These are phyloP conservation scores for Drosophila yooni DNA, from an alignment of 2,888 invertebrate genomes.

Conservation along the genomic window DNA sequence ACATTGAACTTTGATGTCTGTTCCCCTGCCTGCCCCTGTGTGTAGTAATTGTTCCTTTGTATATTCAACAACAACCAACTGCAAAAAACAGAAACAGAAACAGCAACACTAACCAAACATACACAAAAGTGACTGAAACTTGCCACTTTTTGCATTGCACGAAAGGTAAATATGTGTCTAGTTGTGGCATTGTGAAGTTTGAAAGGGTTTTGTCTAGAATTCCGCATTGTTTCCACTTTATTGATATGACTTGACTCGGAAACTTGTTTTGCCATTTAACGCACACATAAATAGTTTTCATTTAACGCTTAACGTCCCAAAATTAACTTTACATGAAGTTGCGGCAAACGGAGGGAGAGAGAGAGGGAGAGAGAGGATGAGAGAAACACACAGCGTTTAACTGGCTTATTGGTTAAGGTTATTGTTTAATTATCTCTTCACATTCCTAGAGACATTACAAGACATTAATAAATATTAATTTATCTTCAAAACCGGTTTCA, in stretches of 20 bases:
- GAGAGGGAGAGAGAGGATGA: background rate
- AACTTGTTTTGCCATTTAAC: slow-evolving; percentile 13
- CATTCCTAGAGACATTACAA: background rate
- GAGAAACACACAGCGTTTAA: background rate
- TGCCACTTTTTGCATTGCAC: slow-evolving; percentile 25
- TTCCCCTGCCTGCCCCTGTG: background rate
- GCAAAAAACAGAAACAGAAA: background rate
- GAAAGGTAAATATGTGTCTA: slow-evolving; percentile 42
- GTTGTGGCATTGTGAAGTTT: slow-evolving; percentile 23
- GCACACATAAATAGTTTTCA: background rate
- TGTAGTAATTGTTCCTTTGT: slow-evolving; percentile 33
- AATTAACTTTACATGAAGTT: background rate
- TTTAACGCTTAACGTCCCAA: background rate
- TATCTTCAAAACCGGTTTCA: background rate
- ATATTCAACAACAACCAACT: slow-evolving; percentile 45
- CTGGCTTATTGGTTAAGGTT: background rate
- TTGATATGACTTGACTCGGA: slow-evolving; percentile 3
- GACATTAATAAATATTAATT: background rate
- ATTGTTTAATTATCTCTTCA: background rate
- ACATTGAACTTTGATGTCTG: slow-evolving; percentile 41
- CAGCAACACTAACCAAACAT: background rate
- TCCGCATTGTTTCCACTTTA: slow-evolving; percentile 13
- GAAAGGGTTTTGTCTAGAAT: slow-evolving; percentile 42
- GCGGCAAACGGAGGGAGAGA: background rate
- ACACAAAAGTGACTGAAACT: slow-evolving; percentile 30